Percentiles rank a stretch among this genome's conserved stretches.
Evolutionary conservation across 2,888 invertebrate species (phyloP).

Genomic region (Drosophila phalerata): DNA sequence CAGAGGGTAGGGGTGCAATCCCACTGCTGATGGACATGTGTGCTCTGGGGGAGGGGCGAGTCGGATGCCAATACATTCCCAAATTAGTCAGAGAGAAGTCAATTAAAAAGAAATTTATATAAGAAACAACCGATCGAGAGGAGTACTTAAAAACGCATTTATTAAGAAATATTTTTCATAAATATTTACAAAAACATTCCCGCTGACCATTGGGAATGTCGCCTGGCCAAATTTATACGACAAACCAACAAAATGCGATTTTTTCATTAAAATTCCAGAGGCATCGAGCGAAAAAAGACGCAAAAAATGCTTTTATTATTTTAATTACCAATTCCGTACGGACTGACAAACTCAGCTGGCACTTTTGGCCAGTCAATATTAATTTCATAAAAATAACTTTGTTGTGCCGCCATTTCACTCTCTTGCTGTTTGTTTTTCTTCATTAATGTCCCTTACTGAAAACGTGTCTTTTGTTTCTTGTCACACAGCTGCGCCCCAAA

Average conservation of each 20-base stretch:
- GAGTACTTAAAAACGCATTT: constrained; percentile 70
- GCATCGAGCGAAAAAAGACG: constrained; percentile 43
- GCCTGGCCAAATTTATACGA: constrained; percentile 60
- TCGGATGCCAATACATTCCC: constrained; percentile 52
- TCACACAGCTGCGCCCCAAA: constrained; percentile 50
- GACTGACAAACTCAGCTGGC: constrained; percentile 65
- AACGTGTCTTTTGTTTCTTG: constrained; percentile 76
- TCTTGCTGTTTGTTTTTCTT: constrained; percentile 49
- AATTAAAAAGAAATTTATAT: constrained; percentile 66
- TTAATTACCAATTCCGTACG: constrained; percentile 78
- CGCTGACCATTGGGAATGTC: constrained; percentile 58
- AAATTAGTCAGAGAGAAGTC: constrained; percentile 71
- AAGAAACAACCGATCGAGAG: constrained; percentile 8
- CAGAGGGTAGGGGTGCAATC: constrained; percentile 24
- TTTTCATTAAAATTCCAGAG: constrained; percentile 77
- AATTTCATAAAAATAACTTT: constrained; percentile 78
- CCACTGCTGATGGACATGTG: constrained; percentile 52
- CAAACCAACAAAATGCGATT: constrained; percentile 53
- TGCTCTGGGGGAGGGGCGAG: constrained; percentile 5
- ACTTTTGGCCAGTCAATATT: constrained; percentile 71
- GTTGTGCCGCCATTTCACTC: constrained; percentile 44
- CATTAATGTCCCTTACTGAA: constrained; percentile 62
- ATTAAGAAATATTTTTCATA: constrained; percentile 53
- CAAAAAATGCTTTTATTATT: constrained; percentile 80
- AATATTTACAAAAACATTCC: constrained; percentile 76